These are phyloP conservation scores for Lytechinus variegatus DNA, from an alignment of 35 echinoderm and acorn worm genomes.

Conservation along the genomic window DNA sequence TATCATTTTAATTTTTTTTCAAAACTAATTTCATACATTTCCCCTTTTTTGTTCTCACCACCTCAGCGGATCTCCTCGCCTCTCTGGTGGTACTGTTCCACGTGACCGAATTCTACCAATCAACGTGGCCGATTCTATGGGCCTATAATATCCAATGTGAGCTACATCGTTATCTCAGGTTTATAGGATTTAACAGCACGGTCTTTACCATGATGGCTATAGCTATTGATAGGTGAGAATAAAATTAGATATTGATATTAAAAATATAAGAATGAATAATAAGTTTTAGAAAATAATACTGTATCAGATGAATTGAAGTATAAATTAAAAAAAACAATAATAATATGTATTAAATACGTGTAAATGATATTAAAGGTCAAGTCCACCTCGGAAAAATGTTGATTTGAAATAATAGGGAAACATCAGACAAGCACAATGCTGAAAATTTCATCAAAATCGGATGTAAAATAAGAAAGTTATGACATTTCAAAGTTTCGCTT, in stretches of 20 bases:
- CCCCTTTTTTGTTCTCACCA: not conserved
- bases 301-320: too few species aligned
- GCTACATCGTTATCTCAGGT: constrained; percentile 75
- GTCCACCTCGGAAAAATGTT: too few species aligned
- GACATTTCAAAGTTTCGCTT: too few species aligned
- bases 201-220: constrained; percentile 89
- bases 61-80: constrained; percentile 71
- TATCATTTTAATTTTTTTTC: not conserved
- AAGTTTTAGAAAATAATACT: too few species aligned
- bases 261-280: too few species aligned
- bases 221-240: constrained; percentile 73
- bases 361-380: too few species aligned
- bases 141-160: constrained; percentile 67
- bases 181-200: constrained; percentile 82
- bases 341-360: too few species aligned
- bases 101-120: constrained; percentile 86
- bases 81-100: constrained; percentile 81
- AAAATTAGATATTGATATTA: not conserved
- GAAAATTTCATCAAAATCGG: too few species aligned
- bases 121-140: constrained; percentile 86
- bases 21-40: not conserved
- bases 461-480: too few species aligned
- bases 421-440: too few species aligned
- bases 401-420: too few species aligned
- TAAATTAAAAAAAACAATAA: too few species aligned